Percentiles rank a stretch among this genome's conserved stretches.
These are phyloP conservation scores for Caenorhabditis sp. DNA, from an alignment of 2,888 invertebrate species.

Conservation along the genomic window DNA sequence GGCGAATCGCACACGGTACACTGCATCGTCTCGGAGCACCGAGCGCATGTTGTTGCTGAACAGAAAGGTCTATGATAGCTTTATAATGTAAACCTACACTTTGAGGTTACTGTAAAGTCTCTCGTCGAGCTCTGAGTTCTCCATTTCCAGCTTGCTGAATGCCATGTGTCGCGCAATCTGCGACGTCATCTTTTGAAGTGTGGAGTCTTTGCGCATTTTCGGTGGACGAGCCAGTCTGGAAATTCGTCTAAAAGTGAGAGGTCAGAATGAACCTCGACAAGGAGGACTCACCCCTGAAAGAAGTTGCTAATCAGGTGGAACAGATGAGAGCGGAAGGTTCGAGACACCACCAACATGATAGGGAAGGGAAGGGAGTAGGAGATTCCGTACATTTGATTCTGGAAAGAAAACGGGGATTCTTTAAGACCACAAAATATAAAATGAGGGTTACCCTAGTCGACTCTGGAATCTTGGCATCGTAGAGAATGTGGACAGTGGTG, in stretches of 20 bases:
- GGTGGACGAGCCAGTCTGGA: conserved; percentile 47
- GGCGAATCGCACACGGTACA: conserved; percentile 73
- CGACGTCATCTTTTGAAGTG: conserved; percentile 65
- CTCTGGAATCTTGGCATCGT: conserved; percentile 27
- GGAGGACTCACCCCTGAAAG: conserved; percentile 61
- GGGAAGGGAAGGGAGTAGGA: conserved; percentile 72
- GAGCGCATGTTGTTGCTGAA: conserved; percentile 60
- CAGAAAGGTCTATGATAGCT: too few relatives aligned
- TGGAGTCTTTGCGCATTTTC: conserved; percentile 67
- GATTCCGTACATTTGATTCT: conserved; percentile 69
- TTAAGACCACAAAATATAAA: too few relatives aligned
- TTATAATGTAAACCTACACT: conserved; percentile 15
- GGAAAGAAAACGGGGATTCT: too few relatives aligned
- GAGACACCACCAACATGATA: conserved; percentile 65
- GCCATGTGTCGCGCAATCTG: conserved; percentile 70
- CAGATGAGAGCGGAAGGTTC: conserved; percentile 71
- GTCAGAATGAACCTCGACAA: not conserved
- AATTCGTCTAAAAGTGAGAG: not conserved
- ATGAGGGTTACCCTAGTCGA: conserved; percentile 45
- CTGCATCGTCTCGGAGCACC: conserved; percentile 70
- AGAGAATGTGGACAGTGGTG: conserved; percentile 44
- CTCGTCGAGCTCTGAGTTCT: conserved; percentile 74
- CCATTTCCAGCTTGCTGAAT: conserved; percentile 75
- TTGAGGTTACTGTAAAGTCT: conserved; percentile 39
- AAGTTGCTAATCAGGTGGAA: conserved; percentile 70